Base-by-base conservation (phyloP, 2,888 invertebrate species). In the Hanleya hanleyi region DNA sequence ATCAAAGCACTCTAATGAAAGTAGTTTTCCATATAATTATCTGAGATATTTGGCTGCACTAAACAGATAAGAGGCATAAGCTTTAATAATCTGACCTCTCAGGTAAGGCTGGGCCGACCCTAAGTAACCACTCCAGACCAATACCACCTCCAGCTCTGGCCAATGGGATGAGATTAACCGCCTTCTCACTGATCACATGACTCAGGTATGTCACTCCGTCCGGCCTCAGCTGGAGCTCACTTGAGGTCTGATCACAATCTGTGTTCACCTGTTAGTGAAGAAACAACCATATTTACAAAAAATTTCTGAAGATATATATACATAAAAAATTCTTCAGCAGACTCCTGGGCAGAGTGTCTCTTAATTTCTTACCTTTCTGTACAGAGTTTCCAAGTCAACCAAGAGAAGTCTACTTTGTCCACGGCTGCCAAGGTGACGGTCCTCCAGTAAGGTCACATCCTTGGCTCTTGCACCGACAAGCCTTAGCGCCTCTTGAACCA, bases 91-190 rank as follows among this genome's bases (percentile, higher is more conserved):
- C n/a, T 22, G 50, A 66, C 71, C 66, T 66, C n/a, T 66, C 71
- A 29, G 38, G 12, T 7, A 51, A 33, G 18, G 51, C 12, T 36
- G 64, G 66, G 7, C 66, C 71, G 3, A 64, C 41, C 22, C 57
- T 49, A 1, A 71, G 51, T 37, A 71, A 35, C n/a, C 65, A 35
- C n/a, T 71, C 64, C 26, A 71, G 57, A 26, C 71, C 64, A 32
- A 71, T 49, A 12, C 65, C 66, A 12, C 38, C 35, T 18, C 65
- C 49, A 7, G 71, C 71, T 38, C 71, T 6, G 5, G 37, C 71
- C 7, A 71, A 37, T 12, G 47, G 71, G 6, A 57, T 29, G n/a
- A 29, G 15, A 32, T 15, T 2, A 1, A 29, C 26, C 57, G 22
- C 29, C 12, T 29, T 29, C 29, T 57, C 29, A 9, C 26, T 26